Evolutionary conservation across 1,140 invertebrate species (phyloP).

Genomic region (Hycleus phaleratus): DNA sequence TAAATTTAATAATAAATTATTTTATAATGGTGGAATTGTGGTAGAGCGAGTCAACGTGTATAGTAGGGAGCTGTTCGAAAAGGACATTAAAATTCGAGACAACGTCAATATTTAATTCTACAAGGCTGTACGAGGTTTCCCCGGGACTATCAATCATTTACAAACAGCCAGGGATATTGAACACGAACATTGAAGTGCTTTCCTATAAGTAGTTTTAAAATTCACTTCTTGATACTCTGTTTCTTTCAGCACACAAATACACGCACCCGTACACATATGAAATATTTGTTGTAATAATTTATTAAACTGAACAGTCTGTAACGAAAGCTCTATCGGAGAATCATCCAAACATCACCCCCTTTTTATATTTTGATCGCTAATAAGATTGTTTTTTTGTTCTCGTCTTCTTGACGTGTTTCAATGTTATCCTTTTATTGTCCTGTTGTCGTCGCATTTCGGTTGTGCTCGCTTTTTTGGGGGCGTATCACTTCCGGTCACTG

Average conservation of each 20-base stretch:
- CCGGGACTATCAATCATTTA: slow-evolving; percentile 28
- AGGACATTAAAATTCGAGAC: slow-evolving; percentile 27
- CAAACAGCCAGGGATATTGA: slow-evolving; percentile 27
- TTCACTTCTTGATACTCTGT: slow-evolving; percentile 13
- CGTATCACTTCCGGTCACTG: slow-evolving; percentile 31
- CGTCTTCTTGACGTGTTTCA: too few species aligned
- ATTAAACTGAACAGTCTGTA: too few species aligned
- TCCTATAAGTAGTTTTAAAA: slow-evolving; percentile 21
- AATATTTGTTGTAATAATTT: too few species aligned
- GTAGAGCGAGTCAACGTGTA: neutral
- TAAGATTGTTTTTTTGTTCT: too few species aligned
- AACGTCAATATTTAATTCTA: slow-evolving; percentile 29
- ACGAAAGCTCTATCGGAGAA: too few species aligned
- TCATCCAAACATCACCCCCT: too few species aligned
- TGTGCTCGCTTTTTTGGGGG: slow-evolving; percentile 12
- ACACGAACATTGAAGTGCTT: slow-evolving; percentile 13
- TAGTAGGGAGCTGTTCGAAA: too few species aligned
- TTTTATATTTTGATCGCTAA: too few species aligned
- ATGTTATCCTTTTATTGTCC: too few species aligned
- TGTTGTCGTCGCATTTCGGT: neutral
- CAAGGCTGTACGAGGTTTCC: slow-evolving; percentile 21
- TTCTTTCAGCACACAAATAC: too few species aligned
- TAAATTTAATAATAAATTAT: slow-evolving; percentile 13
- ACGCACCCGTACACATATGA: too few species aligned
- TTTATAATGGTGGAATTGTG: slow-evolving; percentile 10